Percentiles rank a stretch among this genome's conserved stretches.
Evolutionary conservation across 2,888 invertebrate genomes (phyloP).

Genomic region (Patella caerulea): DNA sequence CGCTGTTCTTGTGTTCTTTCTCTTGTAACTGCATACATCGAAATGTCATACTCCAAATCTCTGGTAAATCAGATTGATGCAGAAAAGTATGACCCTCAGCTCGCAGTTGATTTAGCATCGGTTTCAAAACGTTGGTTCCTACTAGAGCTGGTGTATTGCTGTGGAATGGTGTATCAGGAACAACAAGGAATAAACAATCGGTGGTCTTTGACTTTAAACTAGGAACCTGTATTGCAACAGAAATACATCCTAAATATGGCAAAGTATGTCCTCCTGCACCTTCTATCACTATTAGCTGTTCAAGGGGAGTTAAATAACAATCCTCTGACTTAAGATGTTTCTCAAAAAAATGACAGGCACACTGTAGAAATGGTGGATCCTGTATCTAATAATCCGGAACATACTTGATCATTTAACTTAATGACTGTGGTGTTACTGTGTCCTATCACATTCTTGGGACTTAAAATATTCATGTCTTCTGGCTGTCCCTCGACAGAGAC

Average conservation of each 20-base stretch:
- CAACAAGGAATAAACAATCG: neutral
- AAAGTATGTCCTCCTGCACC: neutral
- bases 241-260: neutral
- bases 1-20: neutral
- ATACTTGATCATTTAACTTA: neutral
- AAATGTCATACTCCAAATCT: neutral
- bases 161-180: slow-evolving; percentile 4
- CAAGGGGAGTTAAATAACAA: neutral
- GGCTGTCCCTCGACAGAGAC: slow-evolving; percentile 4
- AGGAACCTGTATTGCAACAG: neutral
- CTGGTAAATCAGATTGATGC: neutral
- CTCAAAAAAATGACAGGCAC: neutral
- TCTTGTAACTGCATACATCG: neutral
- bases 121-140: slow-evolving; percentile 1
- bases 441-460: neutral
- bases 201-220: neutral
- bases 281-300: neutral
- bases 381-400: slow-evolving; percentile 10
- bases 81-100: neutral
- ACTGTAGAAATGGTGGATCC: slow-evolving; percentile 1
- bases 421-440: neutral
- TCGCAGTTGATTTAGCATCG: neutral
- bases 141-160: neutral
- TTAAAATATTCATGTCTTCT: neutral
- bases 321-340: too few species aligned